A percentile compares a stretch with the other conserved stretches of the same genome.
phyloP scores from a whole-genome alignment of 2,888 invertebrate species.

The Acleris literana region DNA sequence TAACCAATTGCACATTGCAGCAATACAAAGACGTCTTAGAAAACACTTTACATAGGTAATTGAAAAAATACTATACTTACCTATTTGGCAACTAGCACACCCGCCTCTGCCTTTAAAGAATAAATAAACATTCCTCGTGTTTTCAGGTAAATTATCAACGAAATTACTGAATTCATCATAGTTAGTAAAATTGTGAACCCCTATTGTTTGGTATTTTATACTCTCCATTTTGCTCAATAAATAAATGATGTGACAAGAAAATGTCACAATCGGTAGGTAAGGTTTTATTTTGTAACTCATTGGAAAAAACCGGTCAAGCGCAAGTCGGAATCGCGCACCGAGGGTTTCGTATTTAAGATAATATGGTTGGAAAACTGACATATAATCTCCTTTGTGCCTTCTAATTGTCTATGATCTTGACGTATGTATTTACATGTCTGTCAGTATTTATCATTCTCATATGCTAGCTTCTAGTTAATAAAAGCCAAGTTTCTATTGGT shows the following conservation, averaged over 20 bases:
- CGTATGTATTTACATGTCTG: too few relatives aligned
- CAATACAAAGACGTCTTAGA: too few relatives aligned
- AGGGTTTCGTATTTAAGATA: too few relatives aligned
- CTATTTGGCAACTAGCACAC: constrained; percentile 85
- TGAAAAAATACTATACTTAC: constrained; percentile 54
- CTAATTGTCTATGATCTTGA: too few relatives aligned
- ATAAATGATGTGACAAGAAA: background rate
- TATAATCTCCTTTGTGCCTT: too few relatives aligned
- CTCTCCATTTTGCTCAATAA: constrained; percentile 32
- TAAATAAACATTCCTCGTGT: constrained; percentile 69
- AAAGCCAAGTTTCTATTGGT: too few relatives aligned
- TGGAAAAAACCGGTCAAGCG: background rate
- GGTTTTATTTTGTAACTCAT: background rate
- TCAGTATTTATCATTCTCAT: too few relatives aligned
- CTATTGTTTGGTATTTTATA: constrained; percentile 42
- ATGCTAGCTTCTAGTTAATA: too few relatives aligned
- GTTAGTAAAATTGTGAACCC: constrained; percentile 51
- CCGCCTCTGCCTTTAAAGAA: constrained; percentile 89
- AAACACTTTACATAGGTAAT: background rate
- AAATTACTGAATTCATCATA: constrained; percentile 61
- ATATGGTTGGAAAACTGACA: too few relatives aligned
- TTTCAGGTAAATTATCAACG: constrained; percentile 51
- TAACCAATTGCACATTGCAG: background rate
- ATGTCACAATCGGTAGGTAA: background rate
- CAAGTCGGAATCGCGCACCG: too few relatives aligned